Base-by-base conservation (phyloP, 2,797 vertebrate species). In the Natrix natrix region DNA sequence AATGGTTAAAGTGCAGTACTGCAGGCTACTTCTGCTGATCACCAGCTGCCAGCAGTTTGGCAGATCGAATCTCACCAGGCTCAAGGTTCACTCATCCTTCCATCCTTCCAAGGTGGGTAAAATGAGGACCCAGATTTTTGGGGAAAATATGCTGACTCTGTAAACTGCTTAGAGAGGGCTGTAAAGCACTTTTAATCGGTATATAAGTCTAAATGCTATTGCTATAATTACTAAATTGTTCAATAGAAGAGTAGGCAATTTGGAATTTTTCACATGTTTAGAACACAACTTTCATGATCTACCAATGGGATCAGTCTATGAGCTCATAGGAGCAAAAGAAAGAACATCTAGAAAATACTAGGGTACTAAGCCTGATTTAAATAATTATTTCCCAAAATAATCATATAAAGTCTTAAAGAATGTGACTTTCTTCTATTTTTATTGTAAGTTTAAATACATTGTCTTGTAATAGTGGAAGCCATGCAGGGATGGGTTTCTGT, bases 361-460 rank as follows among this genome's bases (percentile, higher is more conserved):
- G 37, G 74, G 8, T 37, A 43, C 69, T 37, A 78, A 43, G 3
- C 43, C 8, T 37, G 32, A 20, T 78, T 43, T 83, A 83, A 83
- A 43, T 20, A 43, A 83, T 43, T 11, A 11, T 83, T 83, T 83
- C 37, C 37, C 37, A 43, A 83, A 83, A 83, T 78, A 78, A 78
- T 0, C 2, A 43, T 57, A 8, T 8, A 13, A 6, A 95, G 66
- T 37, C 0, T 63, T 92, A 5, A 55, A 52, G n/a, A 10, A 22
- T 60, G 0, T 63, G 52, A 1, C 69, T 94, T 78, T n/a, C 89
- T 90, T 90, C 93, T 91, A 48, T 59, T 90, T 90, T 90, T 59
- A 66, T 14, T 94, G 89, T 87, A 87, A 90, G 78, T 91, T 91
- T 0, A 93, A 92, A 95, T 12, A 89, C 94, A 91, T 1, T 2